Percentiles rank a stretch among this genome's conserved stretches.
phyloP scores from a whole-genome alignment of 2,797 vertebrate species.

The Prionace glauca region DNA sequence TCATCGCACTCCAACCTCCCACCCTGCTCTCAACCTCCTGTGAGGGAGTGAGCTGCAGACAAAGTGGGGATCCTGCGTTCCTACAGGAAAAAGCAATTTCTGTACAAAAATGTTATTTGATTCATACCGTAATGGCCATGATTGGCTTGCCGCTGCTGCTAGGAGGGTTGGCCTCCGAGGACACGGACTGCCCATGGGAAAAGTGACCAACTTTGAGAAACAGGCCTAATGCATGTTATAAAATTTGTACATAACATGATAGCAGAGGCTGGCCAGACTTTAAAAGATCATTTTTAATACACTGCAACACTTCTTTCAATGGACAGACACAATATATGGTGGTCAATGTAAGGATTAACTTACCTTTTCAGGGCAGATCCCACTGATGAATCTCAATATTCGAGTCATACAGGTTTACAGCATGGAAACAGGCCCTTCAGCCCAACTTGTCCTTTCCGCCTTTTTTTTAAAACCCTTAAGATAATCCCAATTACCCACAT shows the following conservation, averaged over 20 bases:
- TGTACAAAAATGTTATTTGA: neutral
- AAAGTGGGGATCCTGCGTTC: neutral
- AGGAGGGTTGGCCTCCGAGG: neutral
- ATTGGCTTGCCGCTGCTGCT: neutral
- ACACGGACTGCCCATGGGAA: neutral
- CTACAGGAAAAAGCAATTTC: neutral
- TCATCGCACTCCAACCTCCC: neutral
- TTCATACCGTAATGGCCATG: neutral
- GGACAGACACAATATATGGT: no score
- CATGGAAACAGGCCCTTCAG: no score
- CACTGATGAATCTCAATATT: no score
- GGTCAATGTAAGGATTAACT: no score
- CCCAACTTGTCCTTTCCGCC: no score
- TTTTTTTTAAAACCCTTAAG: no score
- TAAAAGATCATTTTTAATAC: no score
- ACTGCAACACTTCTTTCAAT: no score
- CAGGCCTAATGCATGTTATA: neutral
- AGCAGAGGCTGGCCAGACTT: no score
- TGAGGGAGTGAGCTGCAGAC: neutral
- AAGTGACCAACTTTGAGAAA: neutral
- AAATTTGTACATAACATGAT: neutral
- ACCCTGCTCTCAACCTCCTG: neutral
- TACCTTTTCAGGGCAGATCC: no score
- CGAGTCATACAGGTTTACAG: no score
- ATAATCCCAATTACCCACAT: no score